Base-by-base conservation (phyloP, 2,888 invertebrate genomes). In the Coelinius sp. region DNA sequence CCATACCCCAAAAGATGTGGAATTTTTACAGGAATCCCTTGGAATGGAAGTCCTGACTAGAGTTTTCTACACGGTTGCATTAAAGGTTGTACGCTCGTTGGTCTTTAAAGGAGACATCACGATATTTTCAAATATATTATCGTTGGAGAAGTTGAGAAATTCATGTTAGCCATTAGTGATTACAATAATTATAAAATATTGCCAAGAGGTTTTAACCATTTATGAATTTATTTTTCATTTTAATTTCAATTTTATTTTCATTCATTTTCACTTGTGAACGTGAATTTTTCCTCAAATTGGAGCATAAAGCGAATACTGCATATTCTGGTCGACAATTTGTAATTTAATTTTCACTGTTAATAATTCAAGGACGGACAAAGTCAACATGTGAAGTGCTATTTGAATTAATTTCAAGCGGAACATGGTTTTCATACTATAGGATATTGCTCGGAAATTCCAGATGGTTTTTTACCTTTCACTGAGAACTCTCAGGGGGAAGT, bases 21-120 rank as follows among this genome's bases (percentile, higher is more conserved):
- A 84, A 85, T 84, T 84, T 84, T 84, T 80, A 81, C 81, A 73
- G 76, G 77, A 77, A 79, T 79, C 76, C 76, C 73, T 77, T 76
- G 65, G 75, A 75, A 77, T 74, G 73, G 79, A 63, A 70, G 79
- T 80, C 80, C 76, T 81, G 78, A 79, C 77, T 80, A 82, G 82
- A 81, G 81, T 27, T 35, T 68, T 64, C 81, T 78, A 53, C 68
- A 56, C 66, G 67, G 62, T 68, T 74, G 73, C 59, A 68, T 78
- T 78, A 75, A 78, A 78, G 77, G 67, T 20, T 12, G 44, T 46
- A 41, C 75, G 71, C 73, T 38, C 72, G 38, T 14, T 64, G 71
- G 41, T 56, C 69, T 62, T 76, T 78, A 78, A 78, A 78, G 77
- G 70, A 59, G 74, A 78, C 64, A 71, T 65, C 70, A 64, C 66